Evolutionary conservation across 2,113 vertebrate genomes (phyloP).

Genomic region (Notiomystis cincta): DNA sequence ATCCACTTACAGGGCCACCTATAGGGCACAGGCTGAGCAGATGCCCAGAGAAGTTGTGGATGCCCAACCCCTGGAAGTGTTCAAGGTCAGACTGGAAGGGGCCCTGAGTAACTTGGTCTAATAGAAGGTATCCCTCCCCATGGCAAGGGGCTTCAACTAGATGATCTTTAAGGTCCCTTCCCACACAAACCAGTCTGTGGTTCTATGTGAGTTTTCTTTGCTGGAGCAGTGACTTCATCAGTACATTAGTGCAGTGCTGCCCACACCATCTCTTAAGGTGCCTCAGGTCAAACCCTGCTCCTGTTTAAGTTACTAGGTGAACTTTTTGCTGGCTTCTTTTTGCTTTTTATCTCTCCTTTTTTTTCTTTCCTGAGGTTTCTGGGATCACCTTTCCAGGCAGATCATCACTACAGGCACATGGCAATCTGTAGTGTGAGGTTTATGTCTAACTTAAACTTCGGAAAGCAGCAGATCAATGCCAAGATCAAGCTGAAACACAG

Average conservation of each 20-base stretch:
- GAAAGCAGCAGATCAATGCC: background rate
- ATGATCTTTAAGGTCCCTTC: background rate
- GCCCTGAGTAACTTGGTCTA: background rate
- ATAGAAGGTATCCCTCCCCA: background rate
- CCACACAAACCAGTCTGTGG: background rate
- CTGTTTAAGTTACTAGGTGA: background rate
- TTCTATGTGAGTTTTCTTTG: background rate
- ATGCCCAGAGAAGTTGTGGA: background rate
- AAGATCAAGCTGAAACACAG: background rate
- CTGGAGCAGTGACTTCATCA: background rate
- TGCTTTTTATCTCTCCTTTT: background rate
- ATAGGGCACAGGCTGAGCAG: background rate
- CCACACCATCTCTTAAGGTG: background rate
- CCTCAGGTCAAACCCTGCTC: background rate
- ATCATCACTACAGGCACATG: background rate
- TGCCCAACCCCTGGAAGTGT: background rate
- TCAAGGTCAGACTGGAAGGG: background rate
- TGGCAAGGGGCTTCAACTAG: background rate
- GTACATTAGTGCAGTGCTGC: background rate
- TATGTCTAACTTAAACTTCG: background rate
- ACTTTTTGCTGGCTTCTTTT: background rate
- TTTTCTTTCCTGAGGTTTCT: background rate
- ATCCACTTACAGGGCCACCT: background rate
- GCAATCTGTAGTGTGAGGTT: background rate
- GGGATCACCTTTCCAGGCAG: background rate